These are phyloP conservation scores for Mythimna impura DNA, from an alignment of 2,888 invertebrate genomes.

Conservation along the genomic window DNA sequence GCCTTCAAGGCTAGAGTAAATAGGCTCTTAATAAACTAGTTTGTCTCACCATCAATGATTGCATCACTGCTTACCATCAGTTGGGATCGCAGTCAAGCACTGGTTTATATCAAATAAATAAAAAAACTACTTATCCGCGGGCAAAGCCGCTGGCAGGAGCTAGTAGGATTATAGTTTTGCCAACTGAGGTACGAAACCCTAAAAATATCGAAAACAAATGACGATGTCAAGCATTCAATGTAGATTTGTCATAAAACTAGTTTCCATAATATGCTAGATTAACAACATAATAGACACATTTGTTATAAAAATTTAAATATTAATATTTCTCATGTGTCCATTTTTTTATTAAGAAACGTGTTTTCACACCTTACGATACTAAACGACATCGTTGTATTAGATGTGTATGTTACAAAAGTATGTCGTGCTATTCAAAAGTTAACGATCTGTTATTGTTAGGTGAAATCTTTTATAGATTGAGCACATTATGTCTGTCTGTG, in stretches of 20 bases:
- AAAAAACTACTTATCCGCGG: too few species aligned
- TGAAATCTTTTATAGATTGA: constrained; percentile 3
- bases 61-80: too few species aligned
- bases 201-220: constrained; percentile 27
- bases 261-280: constrained; percentile 28
- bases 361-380: constrained; percentile 32
- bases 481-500: not conserved
- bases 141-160: too few species aligned
- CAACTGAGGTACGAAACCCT: too few species aligned
- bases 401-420: constrained; percentile 17
- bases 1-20: too few species aligned
- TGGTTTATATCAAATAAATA: too few species aligned
- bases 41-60: too few species aligned
- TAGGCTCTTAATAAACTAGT: too few species aligned
- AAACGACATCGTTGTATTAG: constrained; percentile 1
- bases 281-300: constrained; percentile 40
- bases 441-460: constrained; percentile 18
- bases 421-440: constrained; percentile 26
- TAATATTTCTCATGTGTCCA: constrained; percentile 35
- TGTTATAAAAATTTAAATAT: constrained; percentile 23
- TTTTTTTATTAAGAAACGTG: constrained; percentile 43
- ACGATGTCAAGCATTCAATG: constrained; percentile 3
- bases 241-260: constrained; percentile 21
- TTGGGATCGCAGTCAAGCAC: too few species aligned
- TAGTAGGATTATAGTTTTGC: too few species aligned